Conservation (phyloP, 2,888 invertebrate species). For the Ecliptopera silaceata region DNA sequence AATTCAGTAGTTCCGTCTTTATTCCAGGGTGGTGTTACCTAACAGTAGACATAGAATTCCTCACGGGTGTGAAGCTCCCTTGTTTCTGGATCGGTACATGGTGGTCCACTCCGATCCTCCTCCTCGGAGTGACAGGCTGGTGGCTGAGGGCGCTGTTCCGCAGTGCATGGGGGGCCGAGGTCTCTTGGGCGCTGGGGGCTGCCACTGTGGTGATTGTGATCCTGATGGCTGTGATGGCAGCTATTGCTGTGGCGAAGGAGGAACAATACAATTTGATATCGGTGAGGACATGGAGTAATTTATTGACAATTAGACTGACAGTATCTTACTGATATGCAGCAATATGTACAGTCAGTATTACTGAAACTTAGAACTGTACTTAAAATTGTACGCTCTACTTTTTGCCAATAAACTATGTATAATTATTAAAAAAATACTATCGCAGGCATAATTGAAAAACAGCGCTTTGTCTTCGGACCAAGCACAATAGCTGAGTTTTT, state of each 20-base stretch:
- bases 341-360: too few relatives aligned
- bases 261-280: slow-evolving; percentile 74
- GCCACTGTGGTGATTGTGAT: slow-evolving; percentile 61
- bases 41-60: slow-evolving; percentile 69
- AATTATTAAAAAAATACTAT: neutral
- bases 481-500: too few relatives aligned
- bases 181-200: slow-evolving; percentile 66
- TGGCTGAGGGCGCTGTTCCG: slow-evolving; percentile 66
- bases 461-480: too few relatives aligned
- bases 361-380: too few relatives aligned
- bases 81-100: slow-evolving; percentile 66
- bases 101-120: slow-evolving; percentile 63
- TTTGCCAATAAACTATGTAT: neutral
- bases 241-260: slow-evolving; percentile 71
- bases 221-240: slow-evolving; percentile 66
- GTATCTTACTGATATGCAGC: too few relatives aligned
- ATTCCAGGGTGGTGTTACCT: slow-evolving; percentile 71
- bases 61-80: slow-evolving; percentile 66
- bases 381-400: too few relatives aligned
- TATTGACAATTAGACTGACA: too few relatives aligned
- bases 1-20: neutral
- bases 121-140: slow-evolving; percentile 70
- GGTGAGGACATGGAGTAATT: slow-evolving; percentile 41
- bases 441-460: too few relatives aligned
- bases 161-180: slow-evolving; percentile 50